Evolutionary conservation across 2,797 vertebrate genomes (phyloP).

Genomic region (Enteromius anoplus): DNA sequence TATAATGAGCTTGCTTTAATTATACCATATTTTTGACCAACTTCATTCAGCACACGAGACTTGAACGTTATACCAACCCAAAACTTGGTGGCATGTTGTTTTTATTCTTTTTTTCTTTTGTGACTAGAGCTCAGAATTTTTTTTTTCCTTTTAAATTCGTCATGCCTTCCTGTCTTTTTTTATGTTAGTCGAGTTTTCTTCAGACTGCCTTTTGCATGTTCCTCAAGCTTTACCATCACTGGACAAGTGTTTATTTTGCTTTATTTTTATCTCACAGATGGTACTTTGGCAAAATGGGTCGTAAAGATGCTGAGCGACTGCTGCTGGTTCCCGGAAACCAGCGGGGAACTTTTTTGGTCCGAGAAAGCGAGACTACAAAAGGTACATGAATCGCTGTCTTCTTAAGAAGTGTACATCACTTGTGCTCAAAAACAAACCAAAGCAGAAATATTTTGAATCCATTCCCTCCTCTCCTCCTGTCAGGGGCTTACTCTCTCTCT

Average conservation of each 20-base stretch:
- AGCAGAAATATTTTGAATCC: background rate
- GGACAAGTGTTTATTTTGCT: background rate
- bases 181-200: background rate
- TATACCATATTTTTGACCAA: background rate
- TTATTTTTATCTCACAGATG: conserved; percentile 77
- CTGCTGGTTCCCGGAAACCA: conserved; percentile 93
- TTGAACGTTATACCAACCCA: background rate
- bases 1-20: background rate
- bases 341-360: conserved; percentile 92
- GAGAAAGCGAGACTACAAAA: conserved; percentile 99
- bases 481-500: conserved; percentile 94
- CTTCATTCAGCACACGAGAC: background rate
- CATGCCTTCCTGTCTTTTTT: too few relatives aligned
- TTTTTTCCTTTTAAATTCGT: too few relatives aligned
- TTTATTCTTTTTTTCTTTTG: background rate
- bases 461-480: background rate
- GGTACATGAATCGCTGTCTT: conserved; percentile 71
- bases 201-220: background rate
- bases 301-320: conserved; percentile 95
- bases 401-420: background rate
- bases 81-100: background rate
- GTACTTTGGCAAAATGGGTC: conserved; percentile 99
- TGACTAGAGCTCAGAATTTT: background rate
- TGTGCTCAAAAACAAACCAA: background rate
- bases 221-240: background rate